Evolutionary conservation across 1,140 invertebrate species (phyloP).

Genomic region (Atta cephalotes): DNA sequence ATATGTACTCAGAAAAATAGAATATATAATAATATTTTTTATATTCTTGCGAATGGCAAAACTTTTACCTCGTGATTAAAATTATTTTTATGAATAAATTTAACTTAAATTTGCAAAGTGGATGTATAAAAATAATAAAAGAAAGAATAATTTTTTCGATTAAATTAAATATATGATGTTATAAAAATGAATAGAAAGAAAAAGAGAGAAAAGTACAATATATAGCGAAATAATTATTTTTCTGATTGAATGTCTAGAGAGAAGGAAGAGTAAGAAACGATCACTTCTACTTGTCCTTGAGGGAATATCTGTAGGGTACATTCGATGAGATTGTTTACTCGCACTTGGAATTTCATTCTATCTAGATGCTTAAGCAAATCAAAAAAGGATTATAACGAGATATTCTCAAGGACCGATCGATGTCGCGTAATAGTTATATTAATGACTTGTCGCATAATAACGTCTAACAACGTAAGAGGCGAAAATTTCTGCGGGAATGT

Average conservation of each 20-base stretch:
- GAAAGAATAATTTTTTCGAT: slow-evolving; percentile 17
- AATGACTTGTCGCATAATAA: slow-evolving; percentile 20
- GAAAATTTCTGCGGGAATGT: background rate
- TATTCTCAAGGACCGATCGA: slow-evolving; percentile 15
- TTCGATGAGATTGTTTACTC: slow-evolving; percentile 54
- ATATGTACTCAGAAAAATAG: background rate
- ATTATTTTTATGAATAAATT: background rate
- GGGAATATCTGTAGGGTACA: slow-evolving; percentile 18
- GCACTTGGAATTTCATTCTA: background rate
- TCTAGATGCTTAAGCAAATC: slow-evolving; percentile 47
- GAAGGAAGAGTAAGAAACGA: background rate
- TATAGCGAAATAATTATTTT: slow-evolving; percentile 28
- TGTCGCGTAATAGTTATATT: slow-evolving; percentile 25
- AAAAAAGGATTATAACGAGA: slow-evolving; percentile 48
- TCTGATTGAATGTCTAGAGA: slow-evolving; percentile 26
- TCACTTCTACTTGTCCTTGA: slow-evolving; percentile 10
- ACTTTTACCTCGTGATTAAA: background rate
- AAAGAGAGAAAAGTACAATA: background rate
- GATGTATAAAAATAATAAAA: background rate
- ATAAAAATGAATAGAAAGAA: background rate
- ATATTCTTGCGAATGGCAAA: background rate
- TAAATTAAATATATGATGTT: background rate
- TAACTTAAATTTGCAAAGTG: background rate
- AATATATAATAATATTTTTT: background rate
- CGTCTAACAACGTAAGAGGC: background rate